Evolutionary conservation across 2,113 vertebrate genomes (phyloP).

Genomic region (Jacana jacana): DNA sequence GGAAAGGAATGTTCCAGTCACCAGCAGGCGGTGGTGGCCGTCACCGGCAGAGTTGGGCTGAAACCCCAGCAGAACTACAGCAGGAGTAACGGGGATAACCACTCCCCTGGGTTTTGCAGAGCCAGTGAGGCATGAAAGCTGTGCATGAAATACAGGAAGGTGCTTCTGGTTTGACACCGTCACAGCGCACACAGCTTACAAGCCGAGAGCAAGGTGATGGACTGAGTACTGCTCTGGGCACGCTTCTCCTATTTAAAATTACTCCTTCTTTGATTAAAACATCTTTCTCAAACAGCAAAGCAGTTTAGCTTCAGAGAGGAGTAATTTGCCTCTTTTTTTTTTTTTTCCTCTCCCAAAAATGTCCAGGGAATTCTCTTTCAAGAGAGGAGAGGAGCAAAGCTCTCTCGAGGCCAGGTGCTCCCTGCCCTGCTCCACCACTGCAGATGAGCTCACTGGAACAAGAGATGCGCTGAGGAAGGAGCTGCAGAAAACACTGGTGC

Average conservation of each 20-base stretch:
- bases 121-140: neutral
- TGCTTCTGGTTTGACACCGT: neutral
- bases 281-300: neutral
- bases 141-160: neutral
- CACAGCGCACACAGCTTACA: fast-evolving
- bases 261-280: neutral
- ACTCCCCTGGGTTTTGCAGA: fast-evolving
- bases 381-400: neutral
- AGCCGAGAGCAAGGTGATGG: neutral
- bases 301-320: neutral
- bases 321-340: neutral
- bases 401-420: neutral
- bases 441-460: neutral
- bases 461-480: neutral
- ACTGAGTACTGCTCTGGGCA: neutral
- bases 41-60: neutral
- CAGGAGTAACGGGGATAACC: fast-evolving
- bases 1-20: neutral
- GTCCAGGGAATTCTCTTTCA: neutral
- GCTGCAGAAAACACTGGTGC: neutral
- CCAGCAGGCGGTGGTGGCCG: fast-evolving
- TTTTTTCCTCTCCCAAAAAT: neutral
- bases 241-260: neutral
- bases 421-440: neutral
- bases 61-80: neutral